Percentiles rank a stretch among this genome's conserved stretches.
Conservation (phyloP, 2,113 vertebrate genomes). For the Hypocryptadius cinnamomeus region DNA sequence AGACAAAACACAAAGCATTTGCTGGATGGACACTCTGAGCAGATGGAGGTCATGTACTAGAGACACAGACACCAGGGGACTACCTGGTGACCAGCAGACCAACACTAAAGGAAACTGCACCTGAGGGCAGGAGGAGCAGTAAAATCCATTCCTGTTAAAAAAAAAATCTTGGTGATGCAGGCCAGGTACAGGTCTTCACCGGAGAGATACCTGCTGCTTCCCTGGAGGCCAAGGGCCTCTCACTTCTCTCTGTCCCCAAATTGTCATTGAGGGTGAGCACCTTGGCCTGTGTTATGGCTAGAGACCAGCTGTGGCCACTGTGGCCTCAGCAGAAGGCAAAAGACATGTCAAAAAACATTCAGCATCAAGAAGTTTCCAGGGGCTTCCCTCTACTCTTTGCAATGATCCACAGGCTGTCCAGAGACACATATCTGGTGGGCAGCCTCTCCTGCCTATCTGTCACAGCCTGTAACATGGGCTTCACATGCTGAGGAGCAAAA, state of each 20-base stretch:
- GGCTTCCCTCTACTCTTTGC: not conserved
- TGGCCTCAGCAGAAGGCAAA: not conserved
- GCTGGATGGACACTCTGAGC: not conserved
- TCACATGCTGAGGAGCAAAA: not conserved
- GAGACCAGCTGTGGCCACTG: not conserved
- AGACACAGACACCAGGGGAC: not conserved
- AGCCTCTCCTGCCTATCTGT: not conserved
- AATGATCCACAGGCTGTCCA: not conserved
- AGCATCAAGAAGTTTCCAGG: not conserved
- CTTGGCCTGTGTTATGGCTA: not conserved
- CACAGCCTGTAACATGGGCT: not conserved
- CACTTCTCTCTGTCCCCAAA: not conserved
- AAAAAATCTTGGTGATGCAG: not conserved
- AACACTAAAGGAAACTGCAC: not conserved
- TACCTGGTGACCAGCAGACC: not conserved
- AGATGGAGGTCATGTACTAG: not conserved
- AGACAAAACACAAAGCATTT: not conserved
- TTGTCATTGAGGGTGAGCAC: not conserved
- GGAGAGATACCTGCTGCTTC: not conserved
- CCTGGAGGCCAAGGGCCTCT: not conserved
- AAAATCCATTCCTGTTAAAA: not conserved
- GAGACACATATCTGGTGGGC: accelerated
- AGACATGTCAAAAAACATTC: not conserved
- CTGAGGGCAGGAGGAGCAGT: not conserved
- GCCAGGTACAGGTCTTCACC: not conserved